Percentiles rank a stretch among this genome's conserved stretches.
Conservation (phyloP, 2,113 vertebrate species). For the Rattus rattus region DNA sequence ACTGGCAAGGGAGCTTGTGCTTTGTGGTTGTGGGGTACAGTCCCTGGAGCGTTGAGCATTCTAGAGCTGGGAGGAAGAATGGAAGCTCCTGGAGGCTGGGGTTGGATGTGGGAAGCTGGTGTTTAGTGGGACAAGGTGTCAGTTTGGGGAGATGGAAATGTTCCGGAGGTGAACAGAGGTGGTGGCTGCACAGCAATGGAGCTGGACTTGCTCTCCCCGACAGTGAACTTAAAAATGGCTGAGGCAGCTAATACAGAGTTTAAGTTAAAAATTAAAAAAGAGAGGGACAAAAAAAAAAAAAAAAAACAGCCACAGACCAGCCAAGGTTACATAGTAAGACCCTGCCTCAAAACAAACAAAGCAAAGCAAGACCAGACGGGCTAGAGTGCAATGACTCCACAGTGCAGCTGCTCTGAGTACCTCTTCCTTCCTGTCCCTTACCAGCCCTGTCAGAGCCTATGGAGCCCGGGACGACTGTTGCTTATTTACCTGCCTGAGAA, state of each 20-base stretch:
- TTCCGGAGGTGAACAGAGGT: not conserved
- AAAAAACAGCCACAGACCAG: not conserved
- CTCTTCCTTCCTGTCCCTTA: not conserved
- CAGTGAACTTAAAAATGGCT: not conserved
- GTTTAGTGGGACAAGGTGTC: not conserved
- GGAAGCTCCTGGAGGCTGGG: not conserved
- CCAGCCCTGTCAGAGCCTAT: not conserved
- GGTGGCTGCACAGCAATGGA: not conserved
- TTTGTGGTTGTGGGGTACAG: no score
- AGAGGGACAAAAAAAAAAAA: not conserved
- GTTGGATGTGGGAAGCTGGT: accelerated
- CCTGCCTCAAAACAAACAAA: not conserved
- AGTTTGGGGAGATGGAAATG: not conserved
- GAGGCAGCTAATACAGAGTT: not conserved
- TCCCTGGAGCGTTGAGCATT: not conserved
- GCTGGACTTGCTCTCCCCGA: not conserved
- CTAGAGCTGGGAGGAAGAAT: not conserved
- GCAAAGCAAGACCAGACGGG: not conserved
- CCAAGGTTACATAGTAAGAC: not conserved
- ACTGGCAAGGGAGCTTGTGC: not conserved
- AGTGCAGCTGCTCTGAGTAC: not conserved
- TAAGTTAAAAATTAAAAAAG: not conserved
- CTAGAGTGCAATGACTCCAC: not conserved
- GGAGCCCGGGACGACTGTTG: no score
- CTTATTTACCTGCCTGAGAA: not conserved